Evolutionary conservation across 1,140 invertebrate species (phyloP), one percentile per base, ranked within the genome.

Genomic region (Hyles vespertilio): DNA sequence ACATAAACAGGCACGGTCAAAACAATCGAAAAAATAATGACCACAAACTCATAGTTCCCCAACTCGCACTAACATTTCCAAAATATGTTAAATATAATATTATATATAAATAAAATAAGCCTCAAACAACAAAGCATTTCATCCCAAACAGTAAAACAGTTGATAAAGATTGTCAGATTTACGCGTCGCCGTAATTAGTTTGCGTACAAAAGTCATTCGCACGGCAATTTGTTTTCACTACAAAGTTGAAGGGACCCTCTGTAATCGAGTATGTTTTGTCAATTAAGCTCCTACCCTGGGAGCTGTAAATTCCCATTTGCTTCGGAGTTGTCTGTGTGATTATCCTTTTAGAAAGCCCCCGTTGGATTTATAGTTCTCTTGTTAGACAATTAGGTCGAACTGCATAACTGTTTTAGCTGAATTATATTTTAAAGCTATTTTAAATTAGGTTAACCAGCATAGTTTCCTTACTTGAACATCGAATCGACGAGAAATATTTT

Each of bases 221-320:
- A 53, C 55, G 58, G 44, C 58, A 65, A 63, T 63, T 69, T 60
- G 63, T 65, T 63, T 63, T 56, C 58, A 63, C 59, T 60, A 57
- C 56, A 45, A 65, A 60, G 36, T 60, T 60, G 52, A 57, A 60
- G 59, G 64, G 61, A 51, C 51, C 48, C 10, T 45, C 58, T 59
- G 63, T 68, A 72, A 69, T 66, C 69, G 66, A 74, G 67, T 72
- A 68, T 74, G 72, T 72, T 74, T 74, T 72, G 74, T 79, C 74
- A 81, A 79, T 80, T 82, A 80, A 68, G 66, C 55, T 63, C 63
- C 56, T 70, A 61, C 69, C 61, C 64, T 56, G 77, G 72, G 70
- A 77, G 56, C 65, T 70, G 68, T 79, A 77, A 78, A 79, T 79
- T 72, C 69, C 75, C 71, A 82, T 82, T 77, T 68, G 61, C 65